Percentiles rank a stretch among this genome's conserved stretches.
Evolutionary conservation across 2,888 invertebrate species (phyloP).

Genomic region (Xestoiulus laeticollis): DNA sequence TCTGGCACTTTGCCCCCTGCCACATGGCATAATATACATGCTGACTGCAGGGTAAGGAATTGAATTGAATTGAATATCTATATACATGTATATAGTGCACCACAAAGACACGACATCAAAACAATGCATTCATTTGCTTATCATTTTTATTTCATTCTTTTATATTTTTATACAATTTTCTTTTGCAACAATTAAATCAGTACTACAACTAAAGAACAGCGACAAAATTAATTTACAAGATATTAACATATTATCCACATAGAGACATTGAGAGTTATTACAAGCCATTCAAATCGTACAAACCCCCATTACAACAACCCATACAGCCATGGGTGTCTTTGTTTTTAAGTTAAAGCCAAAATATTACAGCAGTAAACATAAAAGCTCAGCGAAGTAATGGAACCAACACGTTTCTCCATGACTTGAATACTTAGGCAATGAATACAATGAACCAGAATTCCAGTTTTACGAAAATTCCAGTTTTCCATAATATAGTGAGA

Average conservation of each 20-base stretch:
- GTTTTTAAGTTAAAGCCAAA: conserved; percentile 37
- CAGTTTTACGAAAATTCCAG: not conserved
- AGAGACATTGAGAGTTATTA: conserved; percentile 12
- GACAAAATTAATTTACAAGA: conserved; percentile 34
- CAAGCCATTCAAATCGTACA: not conserved
- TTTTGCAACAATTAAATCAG: conserved; percentile 30
- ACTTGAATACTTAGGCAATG: conserved; percentile 1
- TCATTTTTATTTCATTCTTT: conserved; percentile 5
- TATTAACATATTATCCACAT: conserved; percentile 34
- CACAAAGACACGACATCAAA: not conserved
- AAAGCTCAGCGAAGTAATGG: not conserved
- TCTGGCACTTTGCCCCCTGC: too few species aligned
- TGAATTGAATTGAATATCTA: not conserved
- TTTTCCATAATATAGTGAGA: not conserved
- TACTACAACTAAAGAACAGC: conserved; percentile 22
- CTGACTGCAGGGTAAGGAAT: too few species aligned
- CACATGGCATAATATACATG: too few species aligned
- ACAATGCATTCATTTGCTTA: not conserved
- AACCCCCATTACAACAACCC: not conserved
- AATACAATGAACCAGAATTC: not conserved
- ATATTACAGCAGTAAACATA: not conserved
- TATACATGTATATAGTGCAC: not conserved
- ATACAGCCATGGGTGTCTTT: not conserved
- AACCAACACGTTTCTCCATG: conserved; percentile 7
- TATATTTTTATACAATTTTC: conserved; percentile 39